Percentiles rank a stretch among this genome's conserved stretches.
Conservation (phyloP, 2,113 vertebrate genomes). For the Neopipo cinnamomea region DNA sequence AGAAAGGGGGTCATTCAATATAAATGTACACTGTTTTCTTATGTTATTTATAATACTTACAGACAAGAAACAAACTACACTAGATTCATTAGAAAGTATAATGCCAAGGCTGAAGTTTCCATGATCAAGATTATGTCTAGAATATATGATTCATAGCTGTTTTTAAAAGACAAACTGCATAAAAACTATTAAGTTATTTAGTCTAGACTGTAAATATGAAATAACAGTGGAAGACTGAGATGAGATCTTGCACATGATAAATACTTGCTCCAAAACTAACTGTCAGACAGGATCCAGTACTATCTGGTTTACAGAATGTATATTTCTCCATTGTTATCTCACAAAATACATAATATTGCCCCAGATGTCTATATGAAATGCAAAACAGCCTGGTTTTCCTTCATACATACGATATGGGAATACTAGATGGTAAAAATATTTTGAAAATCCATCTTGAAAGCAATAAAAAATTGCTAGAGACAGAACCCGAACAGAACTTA, state of each 20-base stretch:
- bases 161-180: constrained; percentile 52
- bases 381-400: background rate
- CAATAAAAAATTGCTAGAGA: background rate
- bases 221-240: constrained; percentile 14
- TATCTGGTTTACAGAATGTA: background rate
- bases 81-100: constrained; percentile 54
- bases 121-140: constrained; percentile 31
- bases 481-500: background rate
- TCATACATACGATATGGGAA: background rate
- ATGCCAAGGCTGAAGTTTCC: constrained; percentile 14
- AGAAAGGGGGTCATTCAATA: background rate
- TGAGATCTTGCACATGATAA: constrained; percentile 29
- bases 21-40: background rate
- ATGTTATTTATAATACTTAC: constrained; percentile 16
- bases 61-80: constrained; percentile 10
- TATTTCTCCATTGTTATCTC: constrained; percentile 4
- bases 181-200: constrained; percentile 58
- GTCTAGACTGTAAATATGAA: constrained; percentile 37
- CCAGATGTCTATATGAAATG: constrained; percentile 10
- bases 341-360: background rate
- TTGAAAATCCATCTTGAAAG: constrained; percentile 14
- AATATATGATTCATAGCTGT: constrained; percentile 41
- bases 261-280: constrained; percentile 4
- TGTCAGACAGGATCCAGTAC: background rate
- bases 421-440: background rate